Evolutionary conservation across 2,888 invertebrate species (phyloP).

Genomic region (Metopia argyrocephala): DNA sequence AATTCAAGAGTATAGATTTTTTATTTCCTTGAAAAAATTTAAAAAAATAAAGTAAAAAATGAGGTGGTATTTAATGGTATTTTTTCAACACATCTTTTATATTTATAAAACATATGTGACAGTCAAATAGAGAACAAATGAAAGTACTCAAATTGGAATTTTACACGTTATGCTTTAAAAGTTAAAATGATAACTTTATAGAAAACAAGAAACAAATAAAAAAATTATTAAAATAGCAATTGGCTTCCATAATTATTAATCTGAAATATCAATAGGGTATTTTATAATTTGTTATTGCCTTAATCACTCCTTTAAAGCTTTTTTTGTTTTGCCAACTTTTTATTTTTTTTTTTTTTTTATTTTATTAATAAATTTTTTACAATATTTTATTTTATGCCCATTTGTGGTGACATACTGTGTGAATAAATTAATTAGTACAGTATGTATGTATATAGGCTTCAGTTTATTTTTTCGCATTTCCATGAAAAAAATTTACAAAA

Average conservation of each 20-base stretch:
- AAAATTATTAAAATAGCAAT: too few relatives aligned
- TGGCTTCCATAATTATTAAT: too few relatives aligned
- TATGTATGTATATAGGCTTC: conserved; percentile 6
- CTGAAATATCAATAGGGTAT: background rate
- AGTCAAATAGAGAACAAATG: too few relatives aligned
- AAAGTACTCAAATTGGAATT: too few relatives aligned
- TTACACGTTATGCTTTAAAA: too few relatives aligned
- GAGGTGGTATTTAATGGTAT: too few relatives aligned
- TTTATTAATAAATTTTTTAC: conserved; percentile 35
- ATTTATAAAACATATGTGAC: too few relatives aligned
- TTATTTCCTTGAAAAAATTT: conserved; percentile 1
- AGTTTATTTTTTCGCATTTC: background rate
- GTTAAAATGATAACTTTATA: too few relatives aligned
- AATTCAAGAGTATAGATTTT: conserved; percentile 46
- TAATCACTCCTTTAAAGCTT: background rate
- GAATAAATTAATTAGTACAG: conserved; percentile 63
- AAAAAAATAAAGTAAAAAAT: background rate
- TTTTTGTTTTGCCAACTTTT: too few relatives aligned
- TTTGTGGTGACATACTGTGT: conserved; percentile 64
- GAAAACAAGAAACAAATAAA: too few relatives aligned
- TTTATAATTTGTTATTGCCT: background rate
- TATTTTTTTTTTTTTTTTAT: background rate
- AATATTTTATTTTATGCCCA: conserved; percentile 62
- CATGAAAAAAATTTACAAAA: conserved; percentile 3
- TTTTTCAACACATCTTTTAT: too few relatives aligned